Evolutionary conservation across 2,797 vertebrate species (phyloP).

Genomic region (Gephyroberyx darwinii): DNA sequence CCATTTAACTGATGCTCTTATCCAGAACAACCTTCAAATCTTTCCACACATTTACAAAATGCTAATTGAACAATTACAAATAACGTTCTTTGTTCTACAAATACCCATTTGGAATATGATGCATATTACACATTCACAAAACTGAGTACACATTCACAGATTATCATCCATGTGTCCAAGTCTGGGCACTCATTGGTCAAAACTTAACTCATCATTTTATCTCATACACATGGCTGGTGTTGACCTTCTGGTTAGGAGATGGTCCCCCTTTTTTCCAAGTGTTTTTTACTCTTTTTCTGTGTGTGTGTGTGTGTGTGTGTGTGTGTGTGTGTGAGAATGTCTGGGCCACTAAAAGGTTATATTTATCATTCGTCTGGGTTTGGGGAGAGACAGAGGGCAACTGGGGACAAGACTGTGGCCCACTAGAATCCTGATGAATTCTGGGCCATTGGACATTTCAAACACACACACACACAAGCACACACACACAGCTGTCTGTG

Average conservation of each 20-base stretch:
- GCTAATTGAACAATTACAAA: too few relatives aligned
- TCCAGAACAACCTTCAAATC: too few relatives aligned
- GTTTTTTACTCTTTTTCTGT: conserved; percentile 18
- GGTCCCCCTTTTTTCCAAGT: conserved; percentile 25
- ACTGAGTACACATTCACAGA: too few relatives aligned
- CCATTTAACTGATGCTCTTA: too few relatives aligned
- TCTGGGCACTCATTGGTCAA: conserved; percentile 39
- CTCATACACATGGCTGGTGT: conserved; percentile 16
- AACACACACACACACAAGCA: background rate
- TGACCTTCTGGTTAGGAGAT: conserved; percentile 52
- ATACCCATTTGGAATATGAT: too few relatives aligned
- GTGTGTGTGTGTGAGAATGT: conserved; percentile 43
- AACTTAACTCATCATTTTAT: conserved; percentile 50
- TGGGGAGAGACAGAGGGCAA: conserved; percentile 33
- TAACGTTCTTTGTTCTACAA: too few relatives aligned
- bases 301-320: background rate
- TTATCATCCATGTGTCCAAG: conserved; percentile 15
- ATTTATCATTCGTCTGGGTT: conserved; percentile 74
- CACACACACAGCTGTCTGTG: background rate
- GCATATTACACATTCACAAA: too few relatives aligned
- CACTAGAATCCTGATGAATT: conserved; percentile 61
- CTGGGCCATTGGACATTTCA: conserved; percentile 17
- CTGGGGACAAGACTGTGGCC: conserved; percentile 39
- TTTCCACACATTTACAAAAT: too few relatives aligned
- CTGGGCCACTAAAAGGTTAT: conserved; percentile 72